Evolutionary conservation across 2,888 invertebrate genomes (phyloP), one percentile per base, ranked within the genome.

Genomic region (Eumacrocentrus americanus): DNA sequence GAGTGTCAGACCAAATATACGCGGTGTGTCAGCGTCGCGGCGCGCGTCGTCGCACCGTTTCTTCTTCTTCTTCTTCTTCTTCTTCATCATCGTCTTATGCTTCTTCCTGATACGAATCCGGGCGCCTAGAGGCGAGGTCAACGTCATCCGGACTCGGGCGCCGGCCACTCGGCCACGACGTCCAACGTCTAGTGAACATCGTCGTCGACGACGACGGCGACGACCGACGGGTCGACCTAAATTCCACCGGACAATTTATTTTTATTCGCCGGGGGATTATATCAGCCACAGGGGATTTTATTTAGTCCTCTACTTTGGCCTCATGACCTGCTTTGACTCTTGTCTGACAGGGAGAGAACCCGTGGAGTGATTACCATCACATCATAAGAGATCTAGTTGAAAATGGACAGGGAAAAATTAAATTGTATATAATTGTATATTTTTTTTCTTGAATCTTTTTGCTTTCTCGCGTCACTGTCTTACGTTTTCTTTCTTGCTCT

Each of bases 11-110:
- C 80, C 80, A 79, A 80, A 79, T 80, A 79, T 80, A 80, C 77
- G 68, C 72, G 72, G 76, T 79, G 79, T 79, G 79, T 80, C 78
- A 80, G 80, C 80, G 79, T 80, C 80, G 79, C 74, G 80, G 79
- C 77, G 77, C 78, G 73, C 78, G 74, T 74, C 51, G 55, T 62
- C 55, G 53, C n/a, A n/a, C n/a, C n/a, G n/a, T n/a, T n/a, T 59
- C 46, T 70, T 70, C 69, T 69, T 72, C 68, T 58, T 57, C 51
- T 42, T 60, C 73, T 73, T 72, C 69, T 72, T 74, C 53, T 53
- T 44, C 46, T 51, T 57, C 42, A 6, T 18, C 14, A 7, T 53
- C 40, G 35, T 57, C 38, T 56, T 64, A 9, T 37, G 35, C 47
- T 22, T 22, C 12, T 52, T 53, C 16, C 23, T 16, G 38, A 38